Percentiles rank a stretch among this genome's conserved stretches.
These are phyloP conservation scores for Eilema depressum DNA, from an alignment of 2,888 invertebrate genomes.

Conservation along the genomic window DNA sequence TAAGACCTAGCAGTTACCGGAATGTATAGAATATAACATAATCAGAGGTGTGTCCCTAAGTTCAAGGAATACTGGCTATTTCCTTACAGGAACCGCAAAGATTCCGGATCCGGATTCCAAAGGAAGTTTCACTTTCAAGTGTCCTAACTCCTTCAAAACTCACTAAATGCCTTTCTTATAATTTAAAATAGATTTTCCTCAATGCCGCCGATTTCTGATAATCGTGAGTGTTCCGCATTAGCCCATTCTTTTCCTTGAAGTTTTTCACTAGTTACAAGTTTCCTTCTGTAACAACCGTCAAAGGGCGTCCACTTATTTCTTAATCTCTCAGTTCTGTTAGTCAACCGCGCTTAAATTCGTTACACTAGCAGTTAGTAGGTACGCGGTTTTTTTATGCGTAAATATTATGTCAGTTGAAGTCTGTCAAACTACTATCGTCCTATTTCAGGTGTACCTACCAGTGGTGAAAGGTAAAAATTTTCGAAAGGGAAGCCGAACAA, in stretches of 20 bases:
- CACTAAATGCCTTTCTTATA: no score
- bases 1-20: background rate
- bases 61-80: background rate
- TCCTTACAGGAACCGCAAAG: background rate
- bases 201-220: background rate
- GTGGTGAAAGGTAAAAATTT: no score
- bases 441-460: no score
- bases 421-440: background rate
- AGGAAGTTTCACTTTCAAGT: no score
- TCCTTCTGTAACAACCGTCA: constrained; percentile 6
- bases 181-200: no score
- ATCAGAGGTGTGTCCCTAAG: background rate
- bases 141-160: no score
- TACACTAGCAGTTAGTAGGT: background rate
- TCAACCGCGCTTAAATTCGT: background rate
- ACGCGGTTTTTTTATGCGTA: background rate
- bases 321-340: constrained; percentile 3
- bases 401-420: background rate
- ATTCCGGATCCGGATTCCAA: no score
- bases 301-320: constrained; percentile 12
- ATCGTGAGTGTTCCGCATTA: background rate
- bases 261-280: background rate
- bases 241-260: background rate
- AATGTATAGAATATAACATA: background rate
- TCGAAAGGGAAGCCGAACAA: no score